Base-by-base conservation (phyloP, 2,888 invertebrate species). In the Acleris holmiana region DNA sequence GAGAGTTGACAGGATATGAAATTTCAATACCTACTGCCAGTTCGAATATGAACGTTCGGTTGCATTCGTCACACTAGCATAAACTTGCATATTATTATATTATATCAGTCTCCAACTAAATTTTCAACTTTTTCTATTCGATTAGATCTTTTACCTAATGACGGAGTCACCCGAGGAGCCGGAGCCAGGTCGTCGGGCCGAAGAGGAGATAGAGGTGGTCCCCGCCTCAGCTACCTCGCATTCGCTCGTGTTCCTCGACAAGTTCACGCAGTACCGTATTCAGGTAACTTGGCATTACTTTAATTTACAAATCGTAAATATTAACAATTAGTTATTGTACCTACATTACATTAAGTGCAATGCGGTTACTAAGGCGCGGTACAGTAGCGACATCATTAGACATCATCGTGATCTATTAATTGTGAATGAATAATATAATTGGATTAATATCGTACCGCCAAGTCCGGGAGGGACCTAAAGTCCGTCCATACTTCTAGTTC, bases 191-290 rank as follows among this genome's bases (percentile, higher is more conserved):
- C 95, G 96, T 62, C 95, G 95, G 68, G 93, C 95, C 62, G 97
- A 98, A 80, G 98, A 98, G 86, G 97, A 98, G 88, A 96, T 97
- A 67, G 98, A 98, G 91, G 98, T 98, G 2, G 97, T 98, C 0
- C 96, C 98, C 0, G 98, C 98, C 0, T 95, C 97, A 0, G 96
- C 96, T 55, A 95, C 96, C 0, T 94, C 96, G 0, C 97, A 98
- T 79, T 97, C 96, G 67, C 93, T 99, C 15, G 96, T 98, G 0
- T 97, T 97, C 79, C 93, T 99, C 15, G 97, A 98, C 82, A 98
- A 98, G 88, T 99, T 95, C 87, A 98, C 98, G 0, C 95, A 97
- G 76, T 99, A 99, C 84, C 94, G 95, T 35, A 96, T 99, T 67
- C 97, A 98, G 89, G 93, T 93, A 75, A 66, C 25, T 18, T 15